A percentile compares a stretch with the other conserved stretches of the same genome.
Evolutionary conservation across 2,113 vertebrate species (phyloP).

Genomic region (Semnornis frantzii): DNA sequence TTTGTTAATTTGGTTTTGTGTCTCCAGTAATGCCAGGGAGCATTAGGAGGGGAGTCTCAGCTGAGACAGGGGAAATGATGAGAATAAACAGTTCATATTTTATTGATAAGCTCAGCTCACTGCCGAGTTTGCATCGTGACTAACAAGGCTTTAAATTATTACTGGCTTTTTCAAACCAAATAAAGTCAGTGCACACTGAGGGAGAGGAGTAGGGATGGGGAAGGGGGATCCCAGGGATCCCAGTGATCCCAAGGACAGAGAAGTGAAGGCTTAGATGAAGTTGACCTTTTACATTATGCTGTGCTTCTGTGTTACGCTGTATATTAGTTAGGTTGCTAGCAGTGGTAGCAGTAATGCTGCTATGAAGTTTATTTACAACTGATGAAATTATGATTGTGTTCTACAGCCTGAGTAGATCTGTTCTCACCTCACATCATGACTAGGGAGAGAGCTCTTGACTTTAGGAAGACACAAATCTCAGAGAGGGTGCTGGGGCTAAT

Average conservation of each 20-base stretch:
- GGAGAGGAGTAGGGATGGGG: background rate
- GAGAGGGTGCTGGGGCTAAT: background rate
- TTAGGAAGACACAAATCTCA: background rate
- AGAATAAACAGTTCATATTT: constrained; percentile 48
- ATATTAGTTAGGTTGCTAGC: background rate
- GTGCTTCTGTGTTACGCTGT: background rate
- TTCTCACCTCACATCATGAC: background rate
- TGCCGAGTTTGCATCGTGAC: constrained; percentile 25
- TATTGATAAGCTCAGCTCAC: constrained; percentile 47
- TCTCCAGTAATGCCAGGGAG: background rate
- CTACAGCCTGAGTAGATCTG: background rate
- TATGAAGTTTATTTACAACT: background rate
- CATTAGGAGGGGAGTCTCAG: background rate
- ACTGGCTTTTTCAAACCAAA: background rate
- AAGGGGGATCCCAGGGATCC: background rate
- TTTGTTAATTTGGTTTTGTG: constrained; percentile 7
- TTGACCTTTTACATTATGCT: background rate
- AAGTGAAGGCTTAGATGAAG: background rate
- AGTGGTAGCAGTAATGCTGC: background rate
- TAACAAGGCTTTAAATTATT: constrained; percentile 52
- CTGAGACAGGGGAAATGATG: background rate
- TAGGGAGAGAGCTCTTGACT: background rate
- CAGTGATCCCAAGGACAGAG: background rate
- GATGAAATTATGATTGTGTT: background rate
- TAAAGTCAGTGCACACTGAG: background rate